Evolutionary conservation across 2,113 vertebrate species (phyloP).

Genomic region (Cichladusa arquata): DNA sequence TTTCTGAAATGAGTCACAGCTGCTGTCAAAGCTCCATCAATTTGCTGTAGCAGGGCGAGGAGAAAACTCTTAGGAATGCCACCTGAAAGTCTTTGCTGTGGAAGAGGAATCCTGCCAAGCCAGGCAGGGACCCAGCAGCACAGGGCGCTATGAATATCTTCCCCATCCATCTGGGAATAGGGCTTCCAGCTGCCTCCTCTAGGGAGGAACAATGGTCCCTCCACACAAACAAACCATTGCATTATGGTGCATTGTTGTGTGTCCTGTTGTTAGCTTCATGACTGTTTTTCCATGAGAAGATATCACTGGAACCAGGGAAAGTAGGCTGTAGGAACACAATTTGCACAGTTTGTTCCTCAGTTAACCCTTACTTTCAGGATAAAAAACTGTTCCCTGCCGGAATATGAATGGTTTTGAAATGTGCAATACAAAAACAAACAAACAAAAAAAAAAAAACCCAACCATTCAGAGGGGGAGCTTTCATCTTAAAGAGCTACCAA

Average conservation of each 20-base stretch:
- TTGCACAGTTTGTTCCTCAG: constrained; percentile 52
- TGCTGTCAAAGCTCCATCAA: constrained; percentile 17
- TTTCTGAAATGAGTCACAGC: constrained; percentile 31
- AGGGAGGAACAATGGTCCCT: not conserved
- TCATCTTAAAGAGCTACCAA: constrained; percentile 18
- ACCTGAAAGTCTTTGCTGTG: not conserved
- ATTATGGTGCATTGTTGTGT: not conserved
- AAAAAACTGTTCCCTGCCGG: constrained; percentile 41
- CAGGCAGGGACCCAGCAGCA: not conserved
- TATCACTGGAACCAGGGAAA: not conserved
- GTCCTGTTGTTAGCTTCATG: not conserved
- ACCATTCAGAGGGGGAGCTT: not conserved
- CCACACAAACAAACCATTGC: not conserved
- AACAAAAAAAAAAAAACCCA: too few relatives aligned
- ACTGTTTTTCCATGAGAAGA: not conserved
- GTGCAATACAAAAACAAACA: not conserved
- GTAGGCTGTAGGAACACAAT: constrained; percentile 40
- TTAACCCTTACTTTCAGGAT: constrained; percentile 27
- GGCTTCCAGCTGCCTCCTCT: not conserved
- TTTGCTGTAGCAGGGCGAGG: not conserved
- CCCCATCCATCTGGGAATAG: not conserved
- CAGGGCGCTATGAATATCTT: not conserved
- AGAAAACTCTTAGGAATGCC: not conserved
- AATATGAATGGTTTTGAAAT: constrained; percentile 36
- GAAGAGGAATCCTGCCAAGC: not conserved